Base-by-base conservation (phyloP, 1,140 invertebrate genomes). In the Trissolcus basalis region DNA sequence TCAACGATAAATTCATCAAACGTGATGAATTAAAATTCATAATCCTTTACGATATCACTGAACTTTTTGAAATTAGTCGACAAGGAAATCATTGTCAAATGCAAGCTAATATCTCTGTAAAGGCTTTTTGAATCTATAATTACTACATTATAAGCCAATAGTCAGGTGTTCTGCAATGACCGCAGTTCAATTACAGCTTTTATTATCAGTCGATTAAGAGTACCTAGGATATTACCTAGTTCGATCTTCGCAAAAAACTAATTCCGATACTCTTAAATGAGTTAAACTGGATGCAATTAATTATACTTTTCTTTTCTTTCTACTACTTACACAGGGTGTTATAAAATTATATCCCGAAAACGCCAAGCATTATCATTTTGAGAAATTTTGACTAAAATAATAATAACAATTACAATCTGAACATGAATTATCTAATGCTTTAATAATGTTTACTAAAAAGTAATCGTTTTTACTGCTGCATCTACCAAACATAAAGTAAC, bases 131-230 rank as follows among this genome's bases (percentile, higher is more conserved):
- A 53, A 39, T 49, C 16, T 45, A 59, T 53, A 68, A 68, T 68
- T 68, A 59, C 55, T 51, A 59, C 59, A 68, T 68, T 59, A 68
- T 36, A 15, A 53, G 53, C 54, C 33, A 47, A 58, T 67, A 51
- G 47, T 43, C 11, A 10, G n/a, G 6, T 67, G 7, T 33, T 43
- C 48, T 19, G 12, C 48, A 59, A 33, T 45, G 33, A 68, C 55
- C 49, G 33, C 32, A 11, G 27, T 32, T 41, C 27, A 68, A 59
- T 68, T 59, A 36, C 14, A 53, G 27, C 27, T 45, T 68, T 48
- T 49, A 68, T 59, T 68, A 51, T 36, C 2, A 36, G 51, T 12
- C 54, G 39, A 15, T 68, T 53, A 32, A 39, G 45, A 51, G n/a
- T n/a, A n/a, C n/a, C n/a, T n/a, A n/a, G 19, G 19, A 36, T 56